Base-by-base conservation (phyloP, 2,888 invertebrate species). In the Oxycera nigricornis region DNA sequence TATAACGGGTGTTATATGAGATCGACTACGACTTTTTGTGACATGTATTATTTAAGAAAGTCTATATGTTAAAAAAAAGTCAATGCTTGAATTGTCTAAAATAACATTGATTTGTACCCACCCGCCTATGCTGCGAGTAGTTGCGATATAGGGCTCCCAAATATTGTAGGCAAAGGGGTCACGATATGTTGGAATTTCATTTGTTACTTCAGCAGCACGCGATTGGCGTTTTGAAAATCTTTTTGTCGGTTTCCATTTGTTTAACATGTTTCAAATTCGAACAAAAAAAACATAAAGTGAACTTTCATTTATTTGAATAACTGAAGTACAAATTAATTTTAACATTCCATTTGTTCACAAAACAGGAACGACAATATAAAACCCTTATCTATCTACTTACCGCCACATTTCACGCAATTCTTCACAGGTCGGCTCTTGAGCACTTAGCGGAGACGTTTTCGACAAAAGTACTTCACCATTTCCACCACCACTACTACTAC, bases 381-480 rank as follows among this genome's bases (percentile, higher is more conserved):
- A 46, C 17, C 17, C 14, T 46, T 11, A 46, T 46, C 17, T 46
- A 3, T 17, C 20, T 35, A 17, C 82, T 79, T 79, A 89, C 90
- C 89, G 91, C 96, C 95, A 96, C 94, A 96, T 95, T 9, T 93
- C 93, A 76, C 94, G 90, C 65, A 96, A 87, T 82, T 95, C 93
- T 79, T 95, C 94, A 83, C 96, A 96, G 70, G 91, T 91, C 0
- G 95, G 95, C 81, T 95, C 95, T 75, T 84, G 82, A 11, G 81
- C 79, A 70, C 80, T 82, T 1, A 83, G 73, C 3, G 82, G 80
- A 73, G 82, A 82, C 26, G 84, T 80, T 78, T 83, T 83, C 1
- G 84, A 82, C 0, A 80, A 82, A 75, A 84, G 80, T 4, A 84
- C 81, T 78, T 84, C 84, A 1, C 83, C 81, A 55, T 75, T 78